A percentile compares a stretch with the other conserved stretches of the same genome.
Conservation (phyloP, 2,113 vertebrate species). For the Glareola pratincola region DNA sequence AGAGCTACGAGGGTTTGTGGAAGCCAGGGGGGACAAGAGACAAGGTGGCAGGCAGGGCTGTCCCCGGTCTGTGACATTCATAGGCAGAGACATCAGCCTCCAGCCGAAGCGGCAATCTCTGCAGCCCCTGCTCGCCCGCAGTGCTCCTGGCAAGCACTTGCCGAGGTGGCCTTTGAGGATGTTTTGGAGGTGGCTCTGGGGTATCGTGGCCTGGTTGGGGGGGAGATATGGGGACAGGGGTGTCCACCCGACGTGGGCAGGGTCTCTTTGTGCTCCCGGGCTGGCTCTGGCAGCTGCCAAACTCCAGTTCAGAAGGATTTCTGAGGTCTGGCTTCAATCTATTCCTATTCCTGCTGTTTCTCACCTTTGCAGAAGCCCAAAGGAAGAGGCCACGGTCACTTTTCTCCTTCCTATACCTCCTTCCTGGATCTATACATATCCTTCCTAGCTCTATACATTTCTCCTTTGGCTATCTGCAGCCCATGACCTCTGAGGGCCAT, state of each 20-base stretch:
- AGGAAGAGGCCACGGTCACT: background rate
- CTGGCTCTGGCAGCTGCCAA: background rate
- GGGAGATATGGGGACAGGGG: background rate
- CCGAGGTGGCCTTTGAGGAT: background rate
- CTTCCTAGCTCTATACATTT: background rate
- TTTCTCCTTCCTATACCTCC: background rate
- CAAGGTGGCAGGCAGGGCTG: background rate
- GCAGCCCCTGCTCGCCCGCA: accelerated
- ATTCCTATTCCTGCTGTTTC: background rate
- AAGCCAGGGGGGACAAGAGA: background rate
- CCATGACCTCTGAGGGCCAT: accelerated
- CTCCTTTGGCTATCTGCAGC: background rate
- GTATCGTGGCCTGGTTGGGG: accelerated
- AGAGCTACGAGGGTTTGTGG: background rate
- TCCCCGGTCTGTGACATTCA: background rate
- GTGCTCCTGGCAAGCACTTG: accelerated
- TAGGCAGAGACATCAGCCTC: background rate
- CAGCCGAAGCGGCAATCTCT: accelerated
- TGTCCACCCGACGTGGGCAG: accelerated
- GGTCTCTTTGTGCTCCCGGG: accelerated
- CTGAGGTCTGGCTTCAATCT: background rate
- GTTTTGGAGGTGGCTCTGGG: background rate
- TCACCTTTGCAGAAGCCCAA: background rate
- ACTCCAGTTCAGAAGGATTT: background rate
- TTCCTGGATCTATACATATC: background rate